Conservation (phyloP, 1,140 invertebrate genomes). For the Metaphire vulgaris region DNA sequence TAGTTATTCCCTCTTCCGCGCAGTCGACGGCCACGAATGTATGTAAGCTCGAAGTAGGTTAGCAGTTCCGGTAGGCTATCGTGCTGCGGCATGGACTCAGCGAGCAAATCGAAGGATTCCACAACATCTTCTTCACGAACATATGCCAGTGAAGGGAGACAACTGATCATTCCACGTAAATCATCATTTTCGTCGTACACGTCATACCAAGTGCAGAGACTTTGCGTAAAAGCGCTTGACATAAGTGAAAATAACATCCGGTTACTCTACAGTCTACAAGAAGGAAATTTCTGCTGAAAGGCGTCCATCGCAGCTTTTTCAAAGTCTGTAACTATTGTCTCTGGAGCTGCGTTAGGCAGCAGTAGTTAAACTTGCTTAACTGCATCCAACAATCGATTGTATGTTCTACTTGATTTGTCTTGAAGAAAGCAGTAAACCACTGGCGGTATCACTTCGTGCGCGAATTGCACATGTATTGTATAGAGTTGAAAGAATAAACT, state of each 20-base stretch:
- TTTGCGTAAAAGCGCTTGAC: constrained; percentile 29
- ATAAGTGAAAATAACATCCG: constrained; percentile 33
- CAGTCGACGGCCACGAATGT: background rate
- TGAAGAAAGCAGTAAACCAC: background rate
- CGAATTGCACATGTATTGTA: background rate
- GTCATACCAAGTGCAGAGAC: constrained; percentile 28
- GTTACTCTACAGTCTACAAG: constrained; percentile 7
- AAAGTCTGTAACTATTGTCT: constrained; percentile 21
- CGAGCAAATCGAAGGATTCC: background rate
- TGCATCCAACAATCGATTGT: background rate
- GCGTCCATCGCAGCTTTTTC: constrained; percentile 22
- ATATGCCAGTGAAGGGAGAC: background rate
- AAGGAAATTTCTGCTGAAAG: constrained; percentile 29
- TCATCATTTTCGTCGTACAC: background rate
- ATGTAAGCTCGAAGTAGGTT: background rate
- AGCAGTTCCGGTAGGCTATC: background rate
- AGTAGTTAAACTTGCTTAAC: background rate
- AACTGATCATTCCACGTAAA: background rate
- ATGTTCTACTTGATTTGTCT: background rate
- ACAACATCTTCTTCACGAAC: background rate
- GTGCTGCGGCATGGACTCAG: background rate
- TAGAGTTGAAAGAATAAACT: background rate
- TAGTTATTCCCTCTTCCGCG: background rate
- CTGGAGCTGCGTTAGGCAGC: too few species aligned
- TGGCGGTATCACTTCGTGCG: background rate